Base-by-base conservation (phyloP, 2,113 vertebrate genomes). In the Phalacrocorax pelagicus region DNA sequence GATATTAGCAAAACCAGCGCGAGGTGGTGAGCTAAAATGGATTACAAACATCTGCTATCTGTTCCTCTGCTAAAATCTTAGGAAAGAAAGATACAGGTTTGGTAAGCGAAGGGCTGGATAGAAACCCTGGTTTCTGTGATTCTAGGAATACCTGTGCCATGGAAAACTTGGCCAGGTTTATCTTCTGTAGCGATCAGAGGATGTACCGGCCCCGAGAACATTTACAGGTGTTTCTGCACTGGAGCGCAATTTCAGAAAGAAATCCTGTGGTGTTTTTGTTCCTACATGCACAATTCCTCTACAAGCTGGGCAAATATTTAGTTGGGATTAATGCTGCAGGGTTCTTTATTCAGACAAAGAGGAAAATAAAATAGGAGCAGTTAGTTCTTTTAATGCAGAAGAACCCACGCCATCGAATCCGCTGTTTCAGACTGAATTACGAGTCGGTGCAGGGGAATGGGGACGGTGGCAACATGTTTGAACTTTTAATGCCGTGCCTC, bases 61-160 rank as follows among this genome's bases (percentile, higher is more conserved):
- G 10, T 38, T 73, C 51, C 73, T 52, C 22, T 46, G 54, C 47
- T 40, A 34, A 49, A 30, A 30, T 18, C 49, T 27, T 2, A 7
- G 88, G 69, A n/a, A 70, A 91, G 80, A 27, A 70, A 61, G 46
- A 0, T 29, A 40, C 26, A 17, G 70, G 34, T 8, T 87, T 5
- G 3, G 38, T 15, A 17, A 72, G 10, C 0, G 5, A 24, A 62
- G 44, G 73, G 38, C 20, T 32, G 23, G 12, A 7, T 4, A 22
- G 84, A 38, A 57, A 6, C 29, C 2, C 0, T 4, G 3, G 4
- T 7, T 6, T 2, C 0, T 63, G 78, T 2, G 12, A 21, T 6
- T 7, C 46, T 21, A 9, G 78, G 46, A 67, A 65, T 22, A 8
- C 67, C 88, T 36, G 92, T 24, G 86, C 88, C 65, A 9, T 14